These are phyloP conservation scores for Cyclopterus lumpus DNA, from an alignment of 2,797 vertebrate species.

Conservation along the genomic window DNA sequence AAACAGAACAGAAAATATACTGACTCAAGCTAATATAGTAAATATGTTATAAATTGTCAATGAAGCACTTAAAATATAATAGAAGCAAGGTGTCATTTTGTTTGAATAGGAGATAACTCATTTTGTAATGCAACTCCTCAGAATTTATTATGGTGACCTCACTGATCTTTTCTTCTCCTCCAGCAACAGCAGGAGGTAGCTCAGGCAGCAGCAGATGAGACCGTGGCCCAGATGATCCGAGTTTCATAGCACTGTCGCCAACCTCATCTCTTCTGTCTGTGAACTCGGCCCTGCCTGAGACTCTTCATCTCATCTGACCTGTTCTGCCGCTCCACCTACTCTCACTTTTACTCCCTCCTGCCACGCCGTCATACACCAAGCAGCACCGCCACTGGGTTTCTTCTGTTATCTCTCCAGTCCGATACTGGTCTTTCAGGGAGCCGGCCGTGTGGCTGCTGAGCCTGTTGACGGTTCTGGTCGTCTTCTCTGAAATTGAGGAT, in stretches of 20 bases:
- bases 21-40: neutral
- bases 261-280: constrained; percentile 28
- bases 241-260: constrained; percentile 86
- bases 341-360: constrained; percentile 10
- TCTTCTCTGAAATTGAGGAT: constrained; percentile 33
- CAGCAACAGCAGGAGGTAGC: constrained; percentile 85
- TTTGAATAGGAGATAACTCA: neutral
- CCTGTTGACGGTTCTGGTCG: constrained; percentile 39
- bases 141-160: neutral
- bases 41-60: neutral
- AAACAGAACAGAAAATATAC: neutral
- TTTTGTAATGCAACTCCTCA: neutral
- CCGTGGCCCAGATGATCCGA: constrained; percentile 94
- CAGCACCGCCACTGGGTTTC: constrained; percentile 23
- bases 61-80: neutral
- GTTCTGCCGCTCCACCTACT: constrained; percentile 16
- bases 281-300: constrained; percentile 53
- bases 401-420: constrained; percentile 31
- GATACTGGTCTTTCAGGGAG: constrained; percentile 68
- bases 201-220: constrained; percentile 89
- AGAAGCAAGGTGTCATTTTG: neutral
- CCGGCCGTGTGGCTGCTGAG: constrained; percentile 40
- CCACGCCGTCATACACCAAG: constrained; percentile 19
- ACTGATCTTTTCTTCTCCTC: neutral
- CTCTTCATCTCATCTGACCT: constrained; percentile 55